phyloP scores from a whole-genome alignment of 1,140 invertebrate genomes.

The Listronotus bonariensis region DNA sequence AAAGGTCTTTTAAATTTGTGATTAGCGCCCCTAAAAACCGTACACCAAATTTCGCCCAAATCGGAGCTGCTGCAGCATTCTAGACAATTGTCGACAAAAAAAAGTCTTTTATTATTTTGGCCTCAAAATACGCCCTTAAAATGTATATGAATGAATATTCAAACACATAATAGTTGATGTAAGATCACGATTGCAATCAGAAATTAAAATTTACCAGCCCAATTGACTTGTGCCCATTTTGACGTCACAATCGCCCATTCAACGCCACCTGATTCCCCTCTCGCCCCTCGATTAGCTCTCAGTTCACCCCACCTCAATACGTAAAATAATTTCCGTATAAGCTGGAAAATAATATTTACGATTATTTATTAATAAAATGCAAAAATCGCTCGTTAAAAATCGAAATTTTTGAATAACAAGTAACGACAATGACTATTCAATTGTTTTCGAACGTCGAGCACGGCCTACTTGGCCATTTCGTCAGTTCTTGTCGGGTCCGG shows the following conservation, averaged over 20 bases:
- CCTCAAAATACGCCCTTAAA: no score
- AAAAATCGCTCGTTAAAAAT: background rate
- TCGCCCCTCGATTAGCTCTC: background rate
- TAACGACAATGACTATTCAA: slow-evolving; percentile 3
- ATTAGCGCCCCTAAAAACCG: no score
- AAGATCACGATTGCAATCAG: no score
- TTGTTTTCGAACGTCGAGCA: background rate
- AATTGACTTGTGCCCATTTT: background rate
- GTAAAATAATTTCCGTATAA: background rate
- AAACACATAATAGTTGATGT: no score
- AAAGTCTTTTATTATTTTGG: no score
- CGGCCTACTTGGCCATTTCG: background rate
- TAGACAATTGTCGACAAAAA: no score
- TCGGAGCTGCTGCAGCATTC: no score
- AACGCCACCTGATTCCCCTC: background rate
- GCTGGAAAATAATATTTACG: no score
- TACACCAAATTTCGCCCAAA: no score
- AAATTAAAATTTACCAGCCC: background rate
- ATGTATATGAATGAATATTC: no score
- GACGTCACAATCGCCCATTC: background rate
- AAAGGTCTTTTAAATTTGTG: no score
- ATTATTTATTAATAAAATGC: background rate
- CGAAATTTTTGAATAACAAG: background rate
- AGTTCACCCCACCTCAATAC: background rate
- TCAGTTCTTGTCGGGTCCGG: slow-evolving; percentile 4